Conservation (phyloP, 2,888 invertebrate species). For the Stenotaenia linearis region DNA sequence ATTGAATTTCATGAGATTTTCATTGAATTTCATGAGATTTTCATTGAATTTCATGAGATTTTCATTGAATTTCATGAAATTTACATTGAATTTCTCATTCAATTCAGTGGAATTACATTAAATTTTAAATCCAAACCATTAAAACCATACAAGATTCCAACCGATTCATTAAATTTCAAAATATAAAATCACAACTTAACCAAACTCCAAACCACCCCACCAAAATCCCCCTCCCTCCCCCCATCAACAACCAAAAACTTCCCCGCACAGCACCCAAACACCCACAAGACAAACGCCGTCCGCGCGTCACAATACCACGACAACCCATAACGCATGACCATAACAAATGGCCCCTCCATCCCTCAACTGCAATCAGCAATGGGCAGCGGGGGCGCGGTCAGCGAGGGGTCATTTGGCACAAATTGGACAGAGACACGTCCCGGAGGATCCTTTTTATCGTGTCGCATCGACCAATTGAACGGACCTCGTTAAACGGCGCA, state of each 20-base stretch:
- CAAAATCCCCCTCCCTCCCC: background rate
- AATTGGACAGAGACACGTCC: conserved; percentile 29
- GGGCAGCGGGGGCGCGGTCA: conserved; percentile 24
- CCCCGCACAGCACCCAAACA: background rate
- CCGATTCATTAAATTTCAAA: too few relatives aligned
- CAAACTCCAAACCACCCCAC: too few relatives aligned
- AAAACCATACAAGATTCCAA: too few relatives aligned
- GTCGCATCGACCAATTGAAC: conserved; percentile 13
- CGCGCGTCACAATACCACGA: conserved; percentile 5
- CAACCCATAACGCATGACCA: background rate
- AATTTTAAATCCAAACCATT: too few relatives aligned
- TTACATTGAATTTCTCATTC: too few relatives aligned
- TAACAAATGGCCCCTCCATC: background rate
- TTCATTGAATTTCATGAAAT: too few relatives aligned
- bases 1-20: too few relatives aligned
- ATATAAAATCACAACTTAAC: too few relatives aligned
- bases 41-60: too few relatives aligned
- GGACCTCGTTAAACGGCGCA: conserved; percentile 19
- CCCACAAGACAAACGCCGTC: background rate
- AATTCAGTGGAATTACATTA: too few relatives aligned
- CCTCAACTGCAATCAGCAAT: conserved; percentile 1
- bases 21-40: too few relatives aligned
- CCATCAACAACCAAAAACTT: background rate
- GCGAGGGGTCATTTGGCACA: conserved; percentile 30
- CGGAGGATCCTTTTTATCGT: conserved; percentile 27